Conservation (phyloP, 2,113 vertebrate genomes). For the pig (Sus scrofa) region DNA sequence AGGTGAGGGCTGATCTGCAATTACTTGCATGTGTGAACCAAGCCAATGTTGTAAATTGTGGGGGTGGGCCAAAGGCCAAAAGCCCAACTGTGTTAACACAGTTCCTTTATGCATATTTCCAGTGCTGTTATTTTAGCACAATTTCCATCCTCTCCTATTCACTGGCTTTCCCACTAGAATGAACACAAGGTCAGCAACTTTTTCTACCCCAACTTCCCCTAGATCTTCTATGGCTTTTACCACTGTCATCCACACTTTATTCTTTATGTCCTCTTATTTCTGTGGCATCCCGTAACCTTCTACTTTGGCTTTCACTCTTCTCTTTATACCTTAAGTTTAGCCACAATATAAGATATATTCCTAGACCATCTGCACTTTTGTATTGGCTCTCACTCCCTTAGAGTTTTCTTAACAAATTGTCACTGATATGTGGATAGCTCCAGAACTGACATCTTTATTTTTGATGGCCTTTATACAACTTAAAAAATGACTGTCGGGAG, state of each 20-base stretch:
- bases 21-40: constrained; percentile 25
- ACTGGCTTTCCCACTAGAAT: not conserved
- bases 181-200: not conserved
- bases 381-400: not conserved
- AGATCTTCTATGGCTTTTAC: not conserved
- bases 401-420: not conserved
- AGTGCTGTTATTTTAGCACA: constrained; percentile 7
- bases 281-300: not conserved
- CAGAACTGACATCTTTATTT: not conserved
- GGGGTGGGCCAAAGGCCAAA: not conserved
- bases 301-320: not conserved
- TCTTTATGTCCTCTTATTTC: not conserved
- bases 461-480: not conserved
- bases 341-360: not conserved
- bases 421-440: not conserved
- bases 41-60: not conserved
- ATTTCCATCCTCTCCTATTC: not conserved
- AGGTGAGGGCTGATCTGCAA: not conserved
- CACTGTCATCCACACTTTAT: not conserved
- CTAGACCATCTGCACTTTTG: not conserved
- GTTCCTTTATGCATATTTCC: not conserved
- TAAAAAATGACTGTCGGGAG: not conserved
- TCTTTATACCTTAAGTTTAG: not conserved
- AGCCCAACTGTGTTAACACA: not conserved
- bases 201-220: not conserved